phyloP scores from a whole-genome alignment of 2,113 vertebrate genomes.

The Ochotona princeps region DNA sequence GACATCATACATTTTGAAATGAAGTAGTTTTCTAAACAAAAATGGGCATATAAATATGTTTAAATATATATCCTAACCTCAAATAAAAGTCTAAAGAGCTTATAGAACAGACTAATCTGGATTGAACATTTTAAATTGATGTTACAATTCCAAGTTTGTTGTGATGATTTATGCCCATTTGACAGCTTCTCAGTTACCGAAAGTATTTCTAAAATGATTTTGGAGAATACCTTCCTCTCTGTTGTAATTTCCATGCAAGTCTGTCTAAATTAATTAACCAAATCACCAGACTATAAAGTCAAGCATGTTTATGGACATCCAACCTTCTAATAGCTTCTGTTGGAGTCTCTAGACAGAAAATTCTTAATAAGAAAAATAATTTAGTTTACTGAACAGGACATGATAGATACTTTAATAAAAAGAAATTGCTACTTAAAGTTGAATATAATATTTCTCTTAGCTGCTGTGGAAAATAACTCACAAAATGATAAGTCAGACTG shows the following conservation, averaged over 20 bases:
- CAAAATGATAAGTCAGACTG: slow-evolving; percentile 64
- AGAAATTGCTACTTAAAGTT: slow-evolving; percentile 68
- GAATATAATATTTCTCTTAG: slow-evolving; percentile 70
- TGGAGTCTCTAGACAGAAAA: slow-evolving; percentile 54
- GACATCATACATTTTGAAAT: neutral
- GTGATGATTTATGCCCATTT: slow-evolving; percentile 40
- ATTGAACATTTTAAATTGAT: neutral
- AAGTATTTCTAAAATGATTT: slow-evolving; percentile 64
- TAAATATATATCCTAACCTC: neutral
- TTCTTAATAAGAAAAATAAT: slow-evolving; percentile 49
- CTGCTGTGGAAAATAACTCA: slow-evolving; percentile 67
- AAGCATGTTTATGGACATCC: slow-evolving; percentile 57
- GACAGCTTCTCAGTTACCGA: slow-evolving; percentile 28
- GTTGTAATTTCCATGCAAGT: slow-evolving; percentile 60
- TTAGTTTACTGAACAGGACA: slow-evolving; percentile 69
- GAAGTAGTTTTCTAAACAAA: slow-evolving; percentile 24
- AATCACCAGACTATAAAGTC: slow-evolving; percentile 69
- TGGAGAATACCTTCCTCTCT: slow-evolving; percentile 31
- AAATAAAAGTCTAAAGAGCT: slow-evolving; percentile 23
- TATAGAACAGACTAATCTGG: slow-evolving; percentile 7
- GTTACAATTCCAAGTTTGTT: slow-evolving; percentile 51
- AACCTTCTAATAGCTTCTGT: slow-evolving; percentile 53
- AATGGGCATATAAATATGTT: slow-evolving; percentile 24
- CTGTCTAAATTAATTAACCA: slow-evolving; percentile 72
- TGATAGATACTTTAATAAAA: slow-evolving; percentile 74